Evolutionary conservation across 1,140 invertebrate species (phyloP).

Genomic region (Listronotus oregonensis): DNA sequence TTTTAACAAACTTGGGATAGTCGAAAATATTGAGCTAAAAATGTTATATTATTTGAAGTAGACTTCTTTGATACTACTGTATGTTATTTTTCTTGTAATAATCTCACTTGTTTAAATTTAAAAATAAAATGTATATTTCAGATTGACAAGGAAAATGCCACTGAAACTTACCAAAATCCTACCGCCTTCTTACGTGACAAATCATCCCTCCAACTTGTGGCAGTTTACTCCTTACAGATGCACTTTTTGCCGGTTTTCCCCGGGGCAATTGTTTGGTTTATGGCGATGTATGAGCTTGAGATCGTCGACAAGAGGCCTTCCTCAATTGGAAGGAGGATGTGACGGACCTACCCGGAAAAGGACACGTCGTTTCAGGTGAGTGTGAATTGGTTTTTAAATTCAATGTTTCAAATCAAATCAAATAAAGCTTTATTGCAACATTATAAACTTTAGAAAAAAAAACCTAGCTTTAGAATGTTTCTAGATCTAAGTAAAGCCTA

Average conservation of each 20-base stretch:
- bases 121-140: neutral
- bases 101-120: too few species aligned
- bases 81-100: too few species aligned
- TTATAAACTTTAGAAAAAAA: too few species aligned
- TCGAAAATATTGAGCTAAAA: too few species aligned
- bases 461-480: too few species aligned
- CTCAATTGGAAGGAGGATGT: conserved; percentile 97
- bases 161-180: conserved; percentile 84
- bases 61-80: too few species aligned
- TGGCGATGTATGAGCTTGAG: conserved; percentile 91
- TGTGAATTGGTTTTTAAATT: too few species aligned
- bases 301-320: conserved; percentile 95
- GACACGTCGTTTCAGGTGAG: conserved; percentile 92
- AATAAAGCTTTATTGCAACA: too few species aligned
- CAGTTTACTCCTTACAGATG: conserved; percentile 91
- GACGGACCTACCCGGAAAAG: conserved; percentile 94
- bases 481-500: too few species aligned
- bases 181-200: conserved; percentile 76
- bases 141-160: conserved; percentile 81
- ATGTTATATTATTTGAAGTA: too few species aligned
- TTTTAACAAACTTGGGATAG: too few species aligned
- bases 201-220: conserved; percentile 84
- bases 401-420: too few species aligned
- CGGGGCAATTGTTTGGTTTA: conserved; percentile 98
- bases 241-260: conserved; percentile 88